Evolutionary conservation across 1,140 invertebrate genomes (phyloP), one percentile per base, ranked within the genome.

Genomic region (Musca vetustissima): DNA sequence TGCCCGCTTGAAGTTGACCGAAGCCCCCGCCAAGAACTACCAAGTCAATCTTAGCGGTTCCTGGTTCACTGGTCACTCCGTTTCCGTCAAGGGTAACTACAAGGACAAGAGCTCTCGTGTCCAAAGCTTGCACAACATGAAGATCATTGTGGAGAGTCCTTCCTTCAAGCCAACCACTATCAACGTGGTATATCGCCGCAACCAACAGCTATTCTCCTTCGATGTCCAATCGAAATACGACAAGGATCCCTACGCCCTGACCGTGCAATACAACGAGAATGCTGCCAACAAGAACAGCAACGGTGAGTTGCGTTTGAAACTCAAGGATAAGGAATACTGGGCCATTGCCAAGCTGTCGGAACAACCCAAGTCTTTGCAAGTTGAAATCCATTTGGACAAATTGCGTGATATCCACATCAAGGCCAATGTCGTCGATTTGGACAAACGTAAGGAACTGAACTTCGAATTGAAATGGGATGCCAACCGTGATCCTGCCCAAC

Each of bases 401-500:
- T 83, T 90, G 69, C 85, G 91, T 53, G 92, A 93, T 76, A 83
- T 94, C n/a, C 88, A 90, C 70, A 74, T 93, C 17, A 85, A 86
- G 1, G 80, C 89, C 61, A 87, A 86, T 28, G 85, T 87, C 0
- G 82, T 87, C 7, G 86, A 88, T 68, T 85, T 86, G 22, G 76
- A 83, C 0, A 75, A 82, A 19, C 85, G 86, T 17, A 91, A 91
- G 74, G 87, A 89, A 64, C 81, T 89, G 4, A 89, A 87, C 0
- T 78, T 91, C 0, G 90, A 91, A 68, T 74, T 94, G 0, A 92
- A 92, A 73, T 94, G 92, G 92, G 91, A 94, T 75, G 90, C 90
- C 0, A 93, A 92, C 81, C 85, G 92, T 11, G 91, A 94, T 84
- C 91, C 91, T 0, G 87, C 87, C 49, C 86, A 91, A 73, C 90